Evolutionary conservation across 1,140 invertebrate genomes (phyloP).

Genomic region (Drosophila willistoni): DNA sequence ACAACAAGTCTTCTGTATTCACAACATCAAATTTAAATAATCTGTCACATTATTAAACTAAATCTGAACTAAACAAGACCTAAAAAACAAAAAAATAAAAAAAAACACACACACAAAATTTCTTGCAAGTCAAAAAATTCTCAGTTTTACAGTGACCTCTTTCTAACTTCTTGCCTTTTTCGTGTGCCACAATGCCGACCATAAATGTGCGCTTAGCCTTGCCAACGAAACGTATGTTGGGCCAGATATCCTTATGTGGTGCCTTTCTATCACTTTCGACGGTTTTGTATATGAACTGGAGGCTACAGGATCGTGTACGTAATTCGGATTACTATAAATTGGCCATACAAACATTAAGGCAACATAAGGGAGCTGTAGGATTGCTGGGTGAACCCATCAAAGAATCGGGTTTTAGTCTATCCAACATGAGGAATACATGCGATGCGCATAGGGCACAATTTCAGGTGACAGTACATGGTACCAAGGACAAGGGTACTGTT

Average conservation of each 20-base stretch:
- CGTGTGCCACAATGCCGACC: conserved; percentile 35
- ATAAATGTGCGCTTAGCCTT: conserved; percentile 41
- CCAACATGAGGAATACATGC: conserved; percentile 84
- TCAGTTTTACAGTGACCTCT: not conserved
- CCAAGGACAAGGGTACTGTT: conserved; percentile 84
- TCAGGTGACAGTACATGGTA: conserved; percentile 79
- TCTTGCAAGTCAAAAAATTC: not conserved
- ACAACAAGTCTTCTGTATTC: not conserved
- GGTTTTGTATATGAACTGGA: conserved; percentile 78
- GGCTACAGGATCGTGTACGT: conserved; percentile 82
- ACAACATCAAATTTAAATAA: not conserved
- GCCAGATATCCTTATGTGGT: conserved; percentile 83
- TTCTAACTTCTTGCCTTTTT: conserved; percentile 9
- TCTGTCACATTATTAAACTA: conserved; percentile 1
- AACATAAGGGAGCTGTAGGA: conserved; percentile 84
- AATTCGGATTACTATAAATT: conserved; percentile 85
- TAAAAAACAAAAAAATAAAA: not conserved
- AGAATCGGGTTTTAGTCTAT: conserved; percentile 85
- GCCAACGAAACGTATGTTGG: conserved; percentile 79
- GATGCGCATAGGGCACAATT: conserved; percentile 85
- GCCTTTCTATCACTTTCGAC: conserved; percentile 82
- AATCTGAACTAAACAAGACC: not conserved
- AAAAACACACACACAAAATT: conserved; percentile 10
- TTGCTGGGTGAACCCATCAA: conserved; percentile 87
- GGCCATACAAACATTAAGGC: conserved; percentile 84